Conservation (phyloP, 2,888 invertebrate species). For the Sesamia inferens region DNA sequence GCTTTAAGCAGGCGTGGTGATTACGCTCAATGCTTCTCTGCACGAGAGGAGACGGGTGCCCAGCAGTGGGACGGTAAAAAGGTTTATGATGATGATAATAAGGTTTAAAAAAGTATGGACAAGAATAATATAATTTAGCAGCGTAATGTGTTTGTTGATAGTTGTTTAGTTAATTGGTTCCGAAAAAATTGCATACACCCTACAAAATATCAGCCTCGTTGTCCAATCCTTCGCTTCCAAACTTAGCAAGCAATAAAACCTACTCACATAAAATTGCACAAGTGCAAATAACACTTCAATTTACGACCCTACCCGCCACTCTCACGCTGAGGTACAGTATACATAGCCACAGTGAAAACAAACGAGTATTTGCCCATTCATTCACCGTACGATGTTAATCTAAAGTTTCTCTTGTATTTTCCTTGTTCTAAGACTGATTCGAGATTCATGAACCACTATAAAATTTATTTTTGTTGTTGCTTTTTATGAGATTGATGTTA, state of each 20-base stretch:
- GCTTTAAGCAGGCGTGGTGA: too few species aligned
- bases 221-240: neutral
- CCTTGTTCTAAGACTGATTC: conserved; percentile 22
- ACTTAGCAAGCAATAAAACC: conserved; percentile 24
- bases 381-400: conserved; percentile 15
- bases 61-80: too few species aligned
- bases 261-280: conserved; percentile 26
- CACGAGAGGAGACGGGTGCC: too few species aligned
- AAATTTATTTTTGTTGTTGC: conserved; percentile 2
- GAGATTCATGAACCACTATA: conserved; percentile 19
- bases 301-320: conserved; percentile 30
- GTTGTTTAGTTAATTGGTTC: conserved; percentile 1
- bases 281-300: conserved; percentile 25
- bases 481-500: too few species aligned
- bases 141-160: conserved; percentile 14
- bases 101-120: conserved; percentile 6
- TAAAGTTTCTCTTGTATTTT: conserved; percentile 36
- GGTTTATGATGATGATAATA: too few species aligned
- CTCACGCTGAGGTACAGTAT: conserved; percentile 7
- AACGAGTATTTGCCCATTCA: conserved; percentile 17
- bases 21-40: too few species aligned
- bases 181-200: too few species aligned
- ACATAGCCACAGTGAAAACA: conserved; percentile 19
- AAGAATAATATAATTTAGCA: conserved; percentile 7
- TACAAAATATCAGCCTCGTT: neutral